Base-by-base conservation (phyloP, 2,797 vertebrate genomes). In the Etheostoma nigrum region DNA sequence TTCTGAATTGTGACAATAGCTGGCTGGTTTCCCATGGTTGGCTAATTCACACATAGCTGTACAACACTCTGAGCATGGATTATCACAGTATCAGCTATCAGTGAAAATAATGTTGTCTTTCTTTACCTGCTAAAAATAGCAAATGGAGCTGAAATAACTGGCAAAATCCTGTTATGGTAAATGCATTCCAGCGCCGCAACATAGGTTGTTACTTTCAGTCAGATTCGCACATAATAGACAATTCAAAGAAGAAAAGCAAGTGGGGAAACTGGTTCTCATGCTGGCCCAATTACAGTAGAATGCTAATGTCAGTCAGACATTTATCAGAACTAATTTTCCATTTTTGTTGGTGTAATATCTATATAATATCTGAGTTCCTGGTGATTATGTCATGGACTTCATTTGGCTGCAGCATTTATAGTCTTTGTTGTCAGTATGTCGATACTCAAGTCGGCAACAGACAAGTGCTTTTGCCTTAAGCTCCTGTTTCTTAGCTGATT, bases 41-140 rank as follows among this genome's bases (percentile, higher is more conserved):
- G 21, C 57, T 59, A 55, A 77, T 64, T 45, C 69, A 78, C 58
- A 82, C 74, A 27, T 21, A 33, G 64, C 44, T 45, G 19, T 49
- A 55, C 15, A 55, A 42, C 47, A 25, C 79, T 53, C 21, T 8
- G 53, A 81, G 57, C 58, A 27, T 1, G 3, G 79, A 55, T 71
- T 63, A 84, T 86, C 84, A 82, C 86, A 81, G 86, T 53, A 81
- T 67, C 76, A 36, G 78, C 75, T 74, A 82, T 81, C 73, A 19
- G 70, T 64, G 66, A 79, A 74, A 76, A 82, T 79, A 86, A 63
- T 79, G 91, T 72, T 36, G 40, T 68, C 66, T 84, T 91, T 76
- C 72, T 87, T 90, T 89, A 57, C 30, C 33, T 5, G 25, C 83
- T 78, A 78, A 91, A 87, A 91, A 88, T 79, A 88, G 90, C 83